These are phyloP conservation scores for Spheniscus humboldti DNA, from an alignment of 2,797 vertebrate genomes.

Conservation along the genomic window DNA sequence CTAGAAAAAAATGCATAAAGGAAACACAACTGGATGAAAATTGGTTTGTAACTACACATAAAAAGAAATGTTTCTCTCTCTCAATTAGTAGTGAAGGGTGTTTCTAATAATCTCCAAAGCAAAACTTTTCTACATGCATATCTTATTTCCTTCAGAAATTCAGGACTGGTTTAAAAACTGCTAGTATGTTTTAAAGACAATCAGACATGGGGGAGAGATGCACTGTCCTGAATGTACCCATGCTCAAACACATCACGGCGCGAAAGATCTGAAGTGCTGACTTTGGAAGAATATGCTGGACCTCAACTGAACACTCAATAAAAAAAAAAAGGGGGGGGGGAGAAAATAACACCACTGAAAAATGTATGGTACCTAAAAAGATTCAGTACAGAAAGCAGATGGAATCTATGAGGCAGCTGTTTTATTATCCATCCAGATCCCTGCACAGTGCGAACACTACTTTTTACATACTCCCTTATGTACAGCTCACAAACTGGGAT, in stretches of 20 bases:
- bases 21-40: not conserved
- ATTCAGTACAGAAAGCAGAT: slow-evolving; percentile 43
- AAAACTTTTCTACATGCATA: not conserved
- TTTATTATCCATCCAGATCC: slow-evolving; percentile 52
- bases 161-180: not conserved
- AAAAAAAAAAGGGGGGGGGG: not conserved
- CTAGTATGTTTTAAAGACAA: not conserved
- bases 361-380: slow-evolving; percentile 57
- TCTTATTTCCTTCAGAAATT: not conserved
- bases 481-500: slow-evolving; percentile 43
- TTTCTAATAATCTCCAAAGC: not conserved
- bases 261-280: not conserved
- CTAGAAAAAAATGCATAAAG: not conserved
- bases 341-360: slow-evolving; percentile 26
- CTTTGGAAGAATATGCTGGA: not conserved
- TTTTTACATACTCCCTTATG: slow-evolving; percentile 53
- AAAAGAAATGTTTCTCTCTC: not conserved
- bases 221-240: not conserved
- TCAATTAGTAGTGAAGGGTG: not conserved
- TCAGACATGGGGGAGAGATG: not conserved
- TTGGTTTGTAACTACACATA: not conserved
- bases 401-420: slow-evolving; percentile 43
- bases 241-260: not conserved
- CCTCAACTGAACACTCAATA: not conserved
- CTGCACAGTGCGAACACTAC: not conserved